A percentile compares a stretch with the other conserved stretches of the same genome.
phyloP scores from a whole-genome alignment of 1,140 invertebrate genomes.

The Drosophila takahashii region DNA sequence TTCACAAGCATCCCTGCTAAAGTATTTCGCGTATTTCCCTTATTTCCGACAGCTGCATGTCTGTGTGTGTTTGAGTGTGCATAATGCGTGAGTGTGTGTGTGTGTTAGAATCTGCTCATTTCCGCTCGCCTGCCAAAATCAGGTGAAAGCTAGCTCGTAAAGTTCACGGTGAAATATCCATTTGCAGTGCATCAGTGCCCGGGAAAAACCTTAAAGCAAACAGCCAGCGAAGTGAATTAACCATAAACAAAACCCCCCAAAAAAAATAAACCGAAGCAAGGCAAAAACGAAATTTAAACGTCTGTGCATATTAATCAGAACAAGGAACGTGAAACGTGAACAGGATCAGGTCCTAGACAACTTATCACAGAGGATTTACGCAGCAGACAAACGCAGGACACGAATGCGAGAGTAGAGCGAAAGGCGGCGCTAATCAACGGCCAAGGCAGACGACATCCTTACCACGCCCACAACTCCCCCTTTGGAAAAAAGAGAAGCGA shows the following conservation, averaged over 20 bases:
- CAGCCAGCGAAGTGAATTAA: constrained; percentile 44
- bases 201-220: constrained; percentile 53
- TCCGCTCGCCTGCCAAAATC: constrained; percentile 45
- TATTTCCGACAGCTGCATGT: constrained; percentile 45
- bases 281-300: constrained; percentile 77
- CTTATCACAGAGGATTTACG: constrained; percentile 76
- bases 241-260: constrained; percentile 43
- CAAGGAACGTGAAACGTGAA: constrained; percentile 24
- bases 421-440: constrained; percentile 70
- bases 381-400: constrained; percentile 17
- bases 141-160: constrained; percentile 46
- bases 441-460: constrained; percentile 35
- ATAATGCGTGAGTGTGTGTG: constrained; percentile 19
- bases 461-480: constrained; percentile 25
- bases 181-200: constrained; percentile 53
- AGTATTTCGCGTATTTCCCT: constrained; percentile 22
- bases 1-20: constrained; percentile 4
- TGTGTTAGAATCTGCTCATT: constrained; percentile 56
- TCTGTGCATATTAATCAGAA: constrained; percentile 79
- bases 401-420: constrained; percentile 29
- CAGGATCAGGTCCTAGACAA: constrained; percentile 59
- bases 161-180: constrained; percentile 33
- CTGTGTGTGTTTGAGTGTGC: constrained; percentile 17
- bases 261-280: constrained; percentile 16
- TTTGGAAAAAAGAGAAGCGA: background rate